Percentiles rank a stretch among this genome's conserved stretches.
phyloP scores from a whole-genome alignment of 2,113 vertebrate genomes.

The Ellobius talpinus region DNA sequence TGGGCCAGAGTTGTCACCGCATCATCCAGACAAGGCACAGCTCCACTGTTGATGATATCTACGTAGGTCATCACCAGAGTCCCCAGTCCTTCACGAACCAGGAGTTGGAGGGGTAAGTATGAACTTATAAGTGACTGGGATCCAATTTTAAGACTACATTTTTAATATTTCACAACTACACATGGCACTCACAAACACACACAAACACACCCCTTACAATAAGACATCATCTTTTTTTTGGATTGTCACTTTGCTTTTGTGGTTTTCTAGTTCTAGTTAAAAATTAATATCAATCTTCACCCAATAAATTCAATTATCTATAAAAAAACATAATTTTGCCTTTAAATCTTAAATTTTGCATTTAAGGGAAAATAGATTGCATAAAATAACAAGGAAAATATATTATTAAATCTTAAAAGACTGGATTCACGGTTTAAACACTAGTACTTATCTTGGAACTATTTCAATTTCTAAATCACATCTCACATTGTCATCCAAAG shows the following conservation, averaged over 20 bases:
- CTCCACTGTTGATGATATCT: conserved; percentile 77
- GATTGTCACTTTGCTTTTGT: neutral
- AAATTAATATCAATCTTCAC: neutral
- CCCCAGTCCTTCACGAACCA: conserved; percentile 72
- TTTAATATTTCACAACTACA: neutral
- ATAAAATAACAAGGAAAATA: neutral
- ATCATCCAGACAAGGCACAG: conserved; percentile 84
- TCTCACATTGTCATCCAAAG: neutral
- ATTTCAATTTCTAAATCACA: neutral
- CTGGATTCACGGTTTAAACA: neutral
- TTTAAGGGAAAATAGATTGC: neutral
- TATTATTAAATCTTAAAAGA: neutral
- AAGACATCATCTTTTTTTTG: neutral
- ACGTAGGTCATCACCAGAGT: conserved; percentile 75
- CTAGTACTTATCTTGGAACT: neutral
- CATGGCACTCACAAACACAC: neutral
- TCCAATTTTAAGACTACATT: neutral
- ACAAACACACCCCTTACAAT: neutral
- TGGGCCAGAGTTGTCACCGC: conserved; percentile 80
- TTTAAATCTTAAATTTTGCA: neutral
- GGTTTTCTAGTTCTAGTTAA: neutral
- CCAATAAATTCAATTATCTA: neutral
- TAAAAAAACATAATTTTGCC: neutral
- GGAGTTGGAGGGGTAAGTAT: neutral
- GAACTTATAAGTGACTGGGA: neutral